Base-by-base conservation (phyloP, 2,113 vertebrate species). In the Meles meles region DNA sequence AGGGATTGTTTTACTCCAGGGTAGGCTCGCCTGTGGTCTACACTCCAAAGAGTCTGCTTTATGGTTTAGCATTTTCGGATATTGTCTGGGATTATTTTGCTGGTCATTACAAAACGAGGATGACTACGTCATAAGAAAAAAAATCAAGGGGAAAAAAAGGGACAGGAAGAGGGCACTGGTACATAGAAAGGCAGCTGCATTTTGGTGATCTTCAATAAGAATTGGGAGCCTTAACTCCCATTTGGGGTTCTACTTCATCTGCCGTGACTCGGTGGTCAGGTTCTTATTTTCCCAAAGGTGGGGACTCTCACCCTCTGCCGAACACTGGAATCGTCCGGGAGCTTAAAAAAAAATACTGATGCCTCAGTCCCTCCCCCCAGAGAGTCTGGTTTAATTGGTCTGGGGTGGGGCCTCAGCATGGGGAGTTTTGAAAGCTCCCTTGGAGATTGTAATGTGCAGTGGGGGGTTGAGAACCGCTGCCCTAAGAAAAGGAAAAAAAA, bases 311-410 rank as follows among this genome's bases (percentile, higher is more conserved):
- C n/a, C 29, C 63, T 95, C 34, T 20, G 76, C 71, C 47, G 17
- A 23, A 92, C 63, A 20, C 9, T 49, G 72, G 27, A 47, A 79
- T 80, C 63, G 29, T 90, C 80, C 1, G 57, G 83, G 69, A 90
- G 42, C 39, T 74, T 81, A 69, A 42, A 37, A 95, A 23, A 59
- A 91, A 88, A 12, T 55, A 59, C 71, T 55, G 29, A 92, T 37
- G 55, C 37, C 67, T 63, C 83, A 13, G 57, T 44, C 55, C 29
- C 17, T 21, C 47, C 55, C 55, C 83, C 42, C 31, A 72, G 72
- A 80, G 96, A 88, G 84, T 27, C 69, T 18, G 69, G 52, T 74
- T 90, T 97, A 97, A 97, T 96, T 97, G 95, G 90, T 44, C 37
- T 85, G 65, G 63, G 94, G 69, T 55, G 63, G 67, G 57, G 49